Conservation (phyloP, 2,113 vertebrate genomes). For the Pachypanchax playfairii region DNA sequence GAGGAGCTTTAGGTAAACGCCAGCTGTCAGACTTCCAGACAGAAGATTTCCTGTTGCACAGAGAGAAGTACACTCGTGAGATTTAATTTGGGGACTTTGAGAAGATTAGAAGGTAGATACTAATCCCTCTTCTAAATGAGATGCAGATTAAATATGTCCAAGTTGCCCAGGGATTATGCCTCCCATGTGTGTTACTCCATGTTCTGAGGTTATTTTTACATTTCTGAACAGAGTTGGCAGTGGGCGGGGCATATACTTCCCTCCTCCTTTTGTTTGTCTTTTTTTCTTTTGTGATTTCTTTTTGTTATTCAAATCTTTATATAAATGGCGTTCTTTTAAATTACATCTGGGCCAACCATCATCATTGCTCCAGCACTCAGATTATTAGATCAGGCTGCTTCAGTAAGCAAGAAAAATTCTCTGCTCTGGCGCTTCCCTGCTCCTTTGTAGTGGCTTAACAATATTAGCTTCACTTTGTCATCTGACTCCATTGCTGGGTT, state of each 20-base stretch:
- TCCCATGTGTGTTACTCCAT: conserved; percentile 25
- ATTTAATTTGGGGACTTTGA: conserved; percentile 63
- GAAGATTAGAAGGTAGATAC: conserved; percentile 68
- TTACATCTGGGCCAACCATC: conserved; percentile 34
- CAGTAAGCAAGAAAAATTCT: conserved; percentile 54
- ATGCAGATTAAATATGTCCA: conserved; percentile 70
- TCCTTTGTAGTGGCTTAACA: conserved; percentile 44
- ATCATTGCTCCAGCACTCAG: conserved; percentile 18
- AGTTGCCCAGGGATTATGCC: conserved; percentile 58
- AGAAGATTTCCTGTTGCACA: conserved; percentile 38
- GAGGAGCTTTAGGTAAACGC: conserved; percentile 29
- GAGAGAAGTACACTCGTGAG: conserved; percentile 60
- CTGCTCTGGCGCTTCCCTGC: conserved; percentile 21
- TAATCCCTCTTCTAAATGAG: conserved; percentile 73
- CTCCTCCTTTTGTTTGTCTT: conserved; percentile 46
- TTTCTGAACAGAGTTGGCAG: conserved; percentile 22
- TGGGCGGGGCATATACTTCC: conserved; percentile 42
- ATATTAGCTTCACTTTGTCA: conserved; percentile 58
- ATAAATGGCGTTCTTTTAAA: conserved; percentile 39
- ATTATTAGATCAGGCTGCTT: conserved; percentile 59
- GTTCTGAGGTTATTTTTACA: conserved; percentile 56
- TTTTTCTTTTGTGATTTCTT: conserved; percentile 29
- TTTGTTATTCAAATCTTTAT: conserved; percentile 30
- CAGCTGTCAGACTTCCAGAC: conserved; percentile 26
- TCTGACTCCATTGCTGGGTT: conserved; percentile 56